phyloP scores from a whole-genome alignment of 2,888 invertebrate genomes.

The Polyommatus iphigenia region DNA sequence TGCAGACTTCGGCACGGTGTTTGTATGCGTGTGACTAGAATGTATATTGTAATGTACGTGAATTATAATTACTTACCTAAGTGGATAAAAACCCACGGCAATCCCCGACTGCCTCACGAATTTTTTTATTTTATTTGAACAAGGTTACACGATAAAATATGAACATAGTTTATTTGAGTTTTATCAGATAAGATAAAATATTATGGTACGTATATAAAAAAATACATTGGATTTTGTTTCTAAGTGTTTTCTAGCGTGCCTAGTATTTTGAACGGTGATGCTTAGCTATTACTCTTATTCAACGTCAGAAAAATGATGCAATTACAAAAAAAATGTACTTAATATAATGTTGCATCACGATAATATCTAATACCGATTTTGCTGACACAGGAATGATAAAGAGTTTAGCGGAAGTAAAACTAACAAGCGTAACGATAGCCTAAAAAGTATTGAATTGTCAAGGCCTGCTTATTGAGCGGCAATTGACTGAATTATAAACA shows the following conservation, averaged over 20 bases:
- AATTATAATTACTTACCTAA: too few species aligned
- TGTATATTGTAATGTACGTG: too few species aligned
- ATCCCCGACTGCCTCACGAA: too few species aligned
- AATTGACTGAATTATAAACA: constrained; percentile 17
- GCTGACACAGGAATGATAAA: too few species aligned
- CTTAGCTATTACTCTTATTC: neutral
- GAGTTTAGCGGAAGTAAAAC: neutral
- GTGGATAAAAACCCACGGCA: too few species aligned
- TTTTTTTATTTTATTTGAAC: neutral
- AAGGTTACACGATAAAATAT: neutral
- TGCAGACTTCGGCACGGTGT: too few species aligned
- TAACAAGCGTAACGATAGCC: neutral
- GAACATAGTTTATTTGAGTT: neutral
- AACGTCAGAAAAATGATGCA: neutral
- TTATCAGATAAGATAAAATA: neutral
- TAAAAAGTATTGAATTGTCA: neutral
- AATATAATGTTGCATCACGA: too few species aligned
- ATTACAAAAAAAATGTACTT: neutral
- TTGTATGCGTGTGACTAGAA: too few species aligned
- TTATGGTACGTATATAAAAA: neutral
- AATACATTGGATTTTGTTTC: neutral
- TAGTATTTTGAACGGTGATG: neutral
- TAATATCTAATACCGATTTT: too few species aligned
- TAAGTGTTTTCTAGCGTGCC: neutral
- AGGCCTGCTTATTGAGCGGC: constrained; percentile 1